Evolutionary conservation across 2,888 invertebrate genomes (phyloP).

Genomic region (Stenotaenia linearis): DNA sequence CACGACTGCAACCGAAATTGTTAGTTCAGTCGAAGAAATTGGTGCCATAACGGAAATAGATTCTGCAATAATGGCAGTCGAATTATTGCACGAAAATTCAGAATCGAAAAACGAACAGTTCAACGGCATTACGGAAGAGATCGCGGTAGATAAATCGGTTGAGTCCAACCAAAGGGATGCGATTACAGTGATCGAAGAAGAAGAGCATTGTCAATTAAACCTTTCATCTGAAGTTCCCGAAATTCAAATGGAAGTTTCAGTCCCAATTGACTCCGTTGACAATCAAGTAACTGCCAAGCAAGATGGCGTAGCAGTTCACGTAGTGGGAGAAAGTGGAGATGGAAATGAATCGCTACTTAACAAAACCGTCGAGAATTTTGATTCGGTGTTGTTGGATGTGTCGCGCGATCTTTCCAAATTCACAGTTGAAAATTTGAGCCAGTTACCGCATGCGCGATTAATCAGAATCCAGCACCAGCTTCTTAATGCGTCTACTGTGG

Average conservation of each 20-base stretch:
- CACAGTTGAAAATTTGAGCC: background rate
- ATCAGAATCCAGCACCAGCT: background rate
- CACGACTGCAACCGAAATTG: background rate
- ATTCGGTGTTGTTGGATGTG: background rate
- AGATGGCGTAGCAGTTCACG: background rate
- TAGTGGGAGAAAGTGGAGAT: background rate
- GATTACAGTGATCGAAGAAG: background rate
- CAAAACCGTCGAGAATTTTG: background rate
- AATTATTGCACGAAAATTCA: background rate
- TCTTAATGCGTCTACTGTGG: background rate
- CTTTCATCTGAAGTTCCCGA: background rate
- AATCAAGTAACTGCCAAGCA: background rate
- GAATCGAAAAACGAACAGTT: background rate
- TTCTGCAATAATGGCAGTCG: background rate
- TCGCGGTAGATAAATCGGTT: background rate
- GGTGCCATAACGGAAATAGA: background rate
- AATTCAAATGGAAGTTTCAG: background rate
- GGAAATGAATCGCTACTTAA: background rate
- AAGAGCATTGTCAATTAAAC: background rate
- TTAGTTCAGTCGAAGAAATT: background rate
- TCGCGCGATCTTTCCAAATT: background rate
- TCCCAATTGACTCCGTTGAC: background rate
- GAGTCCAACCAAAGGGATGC: background rate
- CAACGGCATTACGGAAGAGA: background rate
- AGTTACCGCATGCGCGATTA: background rate